These are phyloP conservation scores for Falco biarmicus DNA, from an alignment of 2,797 vertebrate genomes.

Conservation along the genomic window DNA sequence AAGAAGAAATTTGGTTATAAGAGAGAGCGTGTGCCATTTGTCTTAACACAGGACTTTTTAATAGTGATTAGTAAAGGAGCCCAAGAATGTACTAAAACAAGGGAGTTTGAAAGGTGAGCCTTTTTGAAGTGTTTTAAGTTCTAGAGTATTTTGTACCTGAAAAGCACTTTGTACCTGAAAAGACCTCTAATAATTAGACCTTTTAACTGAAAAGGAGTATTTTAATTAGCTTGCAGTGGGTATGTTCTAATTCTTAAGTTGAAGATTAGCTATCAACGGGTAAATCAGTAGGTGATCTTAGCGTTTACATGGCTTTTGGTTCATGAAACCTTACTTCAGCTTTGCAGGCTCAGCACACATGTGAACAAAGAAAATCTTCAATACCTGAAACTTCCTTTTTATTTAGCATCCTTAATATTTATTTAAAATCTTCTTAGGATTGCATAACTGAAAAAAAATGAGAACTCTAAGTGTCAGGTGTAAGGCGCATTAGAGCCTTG, in stretches of 20 bases:
- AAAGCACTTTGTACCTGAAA: neutral
- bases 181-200: neutral
- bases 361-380: neutral
- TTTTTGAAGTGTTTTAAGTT: neutral
- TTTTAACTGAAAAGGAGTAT: neutral
- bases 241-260: neutral
- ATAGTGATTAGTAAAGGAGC: slow-evolving; percentile 88
- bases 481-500: neutral
- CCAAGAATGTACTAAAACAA: slow-evolving; percentile 86
- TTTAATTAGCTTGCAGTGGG: neutral
- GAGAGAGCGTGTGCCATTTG: slow-evolving; percentile 85
- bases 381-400: neutral
- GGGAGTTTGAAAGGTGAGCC: slow-evolving; percentile 85
- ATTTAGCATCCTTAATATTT: neutral
- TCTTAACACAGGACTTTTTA: slow-evolving; percentile 86
- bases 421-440: neutral
- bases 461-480: neutral
- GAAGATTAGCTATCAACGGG: neutral
- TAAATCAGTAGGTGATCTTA: neutral
- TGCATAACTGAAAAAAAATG: neutral
- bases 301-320: neutral
- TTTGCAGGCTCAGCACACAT: neutral
- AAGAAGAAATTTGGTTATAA: slow-evolving; percentile 89
- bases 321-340: neutral
- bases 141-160: neutral